Percentiles rank a stretch among this genome's conserved stretches.
Conservation (phyloP, 2,888 invertebrate genomes). For the Chorisops tibialis region DNA sequence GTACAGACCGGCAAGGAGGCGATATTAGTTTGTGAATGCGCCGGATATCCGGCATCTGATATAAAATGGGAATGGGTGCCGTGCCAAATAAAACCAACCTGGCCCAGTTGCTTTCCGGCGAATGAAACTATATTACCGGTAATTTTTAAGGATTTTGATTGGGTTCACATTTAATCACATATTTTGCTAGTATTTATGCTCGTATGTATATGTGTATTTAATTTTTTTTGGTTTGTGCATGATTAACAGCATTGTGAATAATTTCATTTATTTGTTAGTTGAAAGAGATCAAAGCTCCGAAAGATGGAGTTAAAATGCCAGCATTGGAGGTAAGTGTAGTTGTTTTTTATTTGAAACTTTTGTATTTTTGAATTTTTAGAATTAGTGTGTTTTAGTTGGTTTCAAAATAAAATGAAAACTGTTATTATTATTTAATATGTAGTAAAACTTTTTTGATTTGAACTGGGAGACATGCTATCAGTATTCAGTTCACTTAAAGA, state of each 20-base stretch:
- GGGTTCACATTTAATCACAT: not conserved
- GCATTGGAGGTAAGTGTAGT: conserved; percentile 16
- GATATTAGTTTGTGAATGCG: conserved; percentile 54
- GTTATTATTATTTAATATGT: too few relatives aligned
- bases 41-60: conserved; percentile 58
- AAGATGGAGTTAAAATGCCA: not conserved
- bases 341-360: too few relatives aligned
- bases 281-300: conserved; percentile 9
- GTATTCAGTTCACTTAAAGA: too few relatives aligned
- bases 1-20: conserved; percentile 52
- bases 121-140: conserved; percentile 42
- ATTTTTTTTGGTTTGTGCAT: not conserved
- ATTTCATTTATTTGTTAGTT: conserved; percentile 16
- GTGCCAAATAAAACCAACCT: conserved; percentile 50
- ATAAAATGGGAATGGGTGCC: conserved; percentile 57
- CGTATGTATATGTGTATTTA: conserved; percentile 1
- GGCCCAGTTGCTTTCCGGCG: conserved; percentile 44
- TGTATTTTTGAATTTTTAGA: too few relatives aligned
- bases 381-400: too few relatives aligned
- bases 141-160: conserved; percentile 29
- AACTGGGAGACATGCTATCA: too few relatives aligned
- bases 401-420: too few relatives aligned
- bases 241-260: not conserved
- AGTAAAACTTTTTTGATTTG: too few relatives aligned
- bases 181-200: not conserved